Evolutionary conservation across 2,888 invertebrate species (phyloP), one percentile per base, ranked within the genome.

Genomic region (Drosophila vallismaia): DNA sequence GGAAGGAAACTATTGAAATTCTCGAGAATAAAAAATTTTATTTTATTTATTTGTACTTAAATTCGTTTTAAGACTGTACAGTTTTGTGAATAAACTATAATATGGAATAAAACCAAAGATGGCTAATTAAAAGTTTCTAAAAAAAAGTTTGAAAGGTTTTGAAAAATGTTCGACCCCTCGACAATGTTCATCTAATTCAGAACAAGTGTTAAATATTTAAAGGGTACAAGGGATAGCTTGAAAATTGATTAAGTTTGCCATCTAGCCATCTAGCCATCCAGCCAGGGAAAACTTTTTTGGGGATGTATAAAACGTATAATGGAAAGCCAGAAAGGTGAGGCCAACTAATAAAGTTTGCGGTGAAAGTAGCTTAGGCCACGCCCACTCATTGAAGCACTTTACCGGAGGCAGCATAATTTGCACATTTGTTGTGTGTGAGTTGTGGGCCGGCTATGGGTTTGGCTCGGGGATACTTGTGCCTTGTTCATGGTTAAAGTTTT

Each of bases 291-390:
- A 70, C 54, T 70, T 70, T 70, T 48, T 42, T 36, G 33, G 56
- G 51, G 68, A 66, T 49, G 62, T 38, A 44, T 53, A 44, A 48
- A 60, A 38, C 46, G 64, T 19, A 46, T 38, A 78, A 77, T 64
- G 62, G 56, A 74, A 79, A 81, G 85, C 75, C 79, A 85, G 74
- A 74, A 79, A 77, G 79, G 62, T 70, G 70, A 77, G 73, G 64
- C 57, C 69, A 71, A 73, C 79, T 85, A 85, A 85, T 85, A 85
- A 85, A 85, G 86, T 85, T 79, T 53, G 55, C 56, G 52, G 63
- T 44, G 56, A 60, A 68, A 73, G 75, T 73, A 69, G 83, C 86
- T 86, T 78, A 86, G 78, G 70, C 77, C 76, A 81, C 69, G 79
- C 76, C 72, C 56, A 44, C 48, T 56, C 50, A 51, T 64, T 40